A percentile compares a stretch with the other conserved stretches of the same genome.
Evolutionary conservation across 92 coral and sea anemone genomes (phyloP).

Genomic region (Porites cylindrica): DNA sequence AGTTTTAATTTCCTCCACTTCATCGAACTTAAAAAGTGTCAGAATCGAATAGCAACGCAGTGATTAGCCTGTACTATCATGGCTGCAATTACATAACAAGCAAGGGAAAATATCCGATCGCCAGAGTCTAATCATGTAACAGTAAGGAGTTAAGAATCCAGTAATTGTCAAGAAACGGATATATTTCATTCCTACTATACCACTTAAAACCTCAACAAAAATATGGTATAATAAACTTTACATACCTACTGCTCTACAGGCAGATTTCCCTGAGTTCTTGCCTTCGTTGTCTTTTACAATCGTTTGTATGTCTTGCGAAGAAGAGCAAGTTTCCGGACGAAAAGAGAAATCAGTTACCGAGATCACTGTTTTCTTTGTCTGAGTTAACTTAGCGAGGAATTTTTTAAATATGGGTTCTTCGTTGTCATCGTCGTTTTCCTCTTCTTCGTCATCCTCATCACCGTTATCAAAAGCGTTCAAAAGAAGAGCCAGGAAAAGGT

Average conservation of each 20-base stretch:
- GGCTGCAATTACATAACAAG: too few relatives aligned
- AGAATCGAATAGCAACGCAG: too few relatives aligned
- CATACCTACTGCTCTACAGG: constrained; percentile 24
- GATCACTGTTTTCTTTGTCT: constrained; percentile 70
- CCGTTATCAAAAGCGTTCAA: constrained; percentile 88
- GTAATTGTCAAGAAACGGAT: too few relatives aligned
- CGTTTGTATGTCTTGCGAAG: constrained; percentile 55
- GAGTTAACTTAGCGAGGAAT: constrained; percentile 57
- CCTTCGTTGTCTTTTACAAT: constrained; percentile 8
- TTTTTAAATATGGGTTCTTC: constrained; percentile 46
- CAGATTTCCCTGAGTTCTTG: neutral
- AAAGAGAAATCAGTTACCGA: constrained; percentile 5
- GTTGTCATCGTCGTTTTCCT: constrained; percentile 53
- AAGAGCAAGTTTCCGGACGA: constrained; percentile 46
- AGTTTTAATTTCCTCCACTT: too few relatives aligned
- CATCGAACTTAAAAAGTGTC: too few relatives aligned
- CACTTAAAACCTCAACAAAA: neutral
- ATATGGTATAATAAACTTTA: neutral
- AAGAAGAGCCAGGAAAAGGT: constrained; percentile 87
- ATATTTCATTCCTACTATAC: too few relatives aligned
- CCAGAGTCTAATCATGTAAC: too few relatives aligned
- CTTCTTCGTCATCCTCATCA: constrained; percentile 87
- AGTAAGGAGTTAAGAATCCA: too few relatives aligned
- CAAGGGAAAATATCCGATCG: too few relatives aligned
- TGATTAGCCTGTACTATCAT: too few relatives aligned